Evolutionary conservation across 2,113 vertebrate species (phyloP).

Genomic region (Vulpes vulpes): DNA sequence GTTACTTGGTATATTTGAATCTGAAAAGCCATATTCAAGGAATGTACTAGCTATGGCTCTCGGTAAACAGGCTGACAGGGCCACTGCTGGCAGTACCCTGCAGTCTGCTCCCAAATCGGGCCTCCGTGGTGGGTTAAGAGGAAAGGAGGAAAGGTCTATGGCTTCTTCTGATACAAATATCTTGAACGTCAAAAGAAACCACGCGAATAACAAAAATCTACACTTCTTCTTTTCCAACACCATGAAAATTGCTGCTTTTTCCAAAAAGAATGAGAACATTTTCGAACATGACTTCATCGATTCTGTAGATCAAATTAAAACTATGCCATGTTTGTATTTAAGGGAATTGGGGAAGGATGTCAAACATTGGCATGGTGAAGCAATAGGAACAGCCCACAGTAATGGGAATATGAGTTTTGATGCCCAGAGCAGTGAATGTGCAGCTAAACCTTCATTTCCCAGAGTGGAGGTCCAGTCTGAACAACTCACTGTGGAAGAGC

Average conservation of each 20-base stretch:
- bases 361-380: slow-evolving; percentile 65
- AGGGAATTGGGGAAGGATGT: slow-evolving; percentile 67
- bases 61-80: slow-evolving; percentile 61
- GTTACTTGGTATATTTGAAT: slow-evolving; percentile 74
- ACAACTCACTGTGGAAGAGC: slow-evolving; percentile 75
- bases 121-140: not conserved
- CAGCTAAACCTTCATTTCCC: slow-evolving; percentile 39
- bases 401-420: slow-evolving; percentile 50
- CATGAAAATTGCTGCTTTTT: slow-evolving; percentile 76
- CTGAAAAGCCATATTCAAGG: slow-evolving; percentile 69
- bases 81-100: slow-evolving; percentile 73
- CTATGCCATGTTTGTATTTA: slow-evolving; percentile 67
- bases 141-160: slow-evolving; percentile 61
- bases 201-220: slow-evolving; percentile 73
- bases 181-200: slow-evolving; percentile 66
- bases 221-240: slow-evolving; percentile 78
- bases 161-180: slow-evolving; percentile 61
- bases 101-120: slow-evolving; percentile 43
- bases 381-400: not conserved
- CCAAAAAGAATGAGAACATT: slow-evolving; percentile 68
- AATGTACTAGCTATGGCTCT: slow-evolving; percentile 57
- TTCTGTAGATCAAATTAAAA: slow-evolving; percentile 70
- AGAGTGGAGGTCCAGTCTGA: slow-evolving; percentile 48
- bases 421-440: slow-evolving; percentile 54
- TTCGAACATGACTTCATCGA: slow-evolving; percentile 67